A percentile compares a stretch with the other conserved stretches of the same genome.
Evolutionary conservation across 2,797 vertebrate species (phyloP).

Genomic region (Alcedo quadribrachys): DNA sequence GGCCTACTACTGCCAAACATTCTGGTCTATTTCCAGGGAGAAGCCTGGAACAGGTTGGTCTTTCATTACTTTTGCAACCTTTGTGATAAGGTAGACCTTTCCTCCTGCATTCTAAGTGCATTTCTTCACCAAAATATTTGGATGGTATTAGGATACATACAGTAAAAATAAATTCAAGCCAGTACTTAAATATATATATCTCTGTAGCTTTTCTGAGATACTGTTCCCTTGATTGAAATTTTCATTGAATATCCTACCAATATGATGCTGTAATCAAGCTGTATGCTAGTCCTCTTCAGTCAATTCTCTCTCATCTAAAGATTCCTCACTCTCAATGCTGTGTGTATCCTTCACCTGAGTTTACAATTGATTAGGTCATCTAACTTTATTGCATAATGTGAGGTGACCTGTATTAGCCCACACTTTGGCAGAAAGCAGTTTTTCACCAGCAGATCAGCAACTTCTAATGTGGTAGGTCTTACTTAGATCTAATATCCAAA

Average conservation of each 20-base stretch:
- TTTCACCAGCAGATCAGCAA: not conserved
- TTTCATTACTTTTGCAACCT: not conserved
- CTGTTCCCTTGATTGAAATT: not conserved
- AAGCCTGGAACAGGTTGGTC: not conserved
- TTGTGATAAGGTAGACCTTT: not conserved
- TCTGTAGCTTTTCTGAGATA: not conserved
- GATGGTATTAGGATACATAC: not conserved
- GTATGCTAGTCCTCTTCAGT: not conserved
- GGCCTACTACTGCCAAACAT: slow-evolving; percentile 5
- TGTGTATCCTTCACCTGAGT: not conserved
- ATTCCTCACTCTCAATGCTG: not conserved
- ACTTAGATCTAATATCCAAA: not conserved
- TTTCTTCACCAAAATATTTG: not conserved
- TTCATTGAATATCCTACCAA: not conserved
- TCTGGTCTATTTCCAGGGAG: not conserved
- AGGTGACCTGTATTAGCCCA: not conserved
- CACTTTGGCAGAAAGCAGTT: not conserved
- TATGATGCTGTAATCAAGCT: not conserved
- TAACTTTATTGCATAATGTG: not conserved
- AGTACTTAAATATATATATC: not conserved
- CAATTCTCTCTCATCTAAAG: not conserved
- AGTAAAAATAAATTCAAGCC: not conserved
- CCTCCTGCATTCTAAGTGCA: not conserved
- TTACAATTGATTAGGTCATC: not conserved
- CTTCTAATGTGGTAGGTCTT: not conserved